Conservation (phyloP, 2,113 vertebrate genomes). For the Cyprinus carpio region DNA sequence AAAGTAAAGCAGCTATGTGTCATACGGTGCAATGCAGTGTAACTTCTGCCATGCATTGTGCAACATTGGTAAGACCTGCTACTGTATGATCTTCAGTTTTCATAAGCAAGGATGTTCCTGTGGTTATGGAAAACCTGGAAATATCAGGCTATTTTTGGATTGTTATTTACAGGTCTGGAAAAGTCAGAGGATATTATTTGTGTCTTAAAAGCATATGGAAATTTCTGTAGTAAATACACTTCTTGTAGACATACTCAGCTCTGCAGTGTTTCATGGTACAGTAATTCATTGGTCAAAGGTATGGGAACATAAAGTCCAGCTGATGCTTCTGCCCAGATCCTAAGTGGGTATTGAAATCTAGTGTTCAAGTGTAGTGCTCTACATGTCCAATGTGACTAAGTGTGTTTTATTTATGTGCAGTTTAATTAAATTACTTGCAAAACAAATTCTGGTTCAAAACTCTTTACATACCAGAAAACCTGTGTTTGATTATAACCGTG, state of each 20-base stretch:
- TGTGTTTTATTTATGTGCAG: neutral
- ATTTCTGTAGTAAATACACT: neutral
- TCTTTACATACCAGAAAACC: neutral
- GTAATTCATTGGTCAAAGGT: neutral
- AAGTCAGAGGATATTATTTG: neutral
- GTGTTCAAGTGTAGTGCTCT: conserved; percentile 4
- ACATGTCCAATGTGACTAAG: no score
- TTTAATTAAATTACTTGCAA: neutral
- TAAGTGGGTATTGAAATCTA: neutral
- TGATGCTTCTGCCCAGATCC: neutral
- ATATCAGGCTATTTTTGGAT: neutral
- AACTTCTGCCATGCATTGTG: conserved; percentile 16
- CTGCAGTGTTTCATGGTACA: neutral
- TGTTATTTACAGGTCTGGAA: neutral
- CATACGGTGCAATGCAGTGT: neutral
- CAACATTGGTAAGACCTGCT: neutral
- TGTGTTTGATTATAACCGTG: neutral
- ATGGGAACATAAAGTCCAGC: neutral
- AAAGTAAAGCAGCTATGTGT: neutral
- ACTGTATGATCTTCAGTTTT: neutral
- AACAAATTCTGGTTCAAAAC: neutral
- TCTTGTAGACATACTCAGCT: neutral
- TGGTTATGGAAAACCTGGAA: neutral
- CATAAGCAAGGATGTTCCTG: no score
- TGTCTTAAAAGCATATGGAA: neutral